Evolutionary conservation across 2,797 vertebrate species (phyloP).

Genomic region (Nannoperca obscura): DNA sequence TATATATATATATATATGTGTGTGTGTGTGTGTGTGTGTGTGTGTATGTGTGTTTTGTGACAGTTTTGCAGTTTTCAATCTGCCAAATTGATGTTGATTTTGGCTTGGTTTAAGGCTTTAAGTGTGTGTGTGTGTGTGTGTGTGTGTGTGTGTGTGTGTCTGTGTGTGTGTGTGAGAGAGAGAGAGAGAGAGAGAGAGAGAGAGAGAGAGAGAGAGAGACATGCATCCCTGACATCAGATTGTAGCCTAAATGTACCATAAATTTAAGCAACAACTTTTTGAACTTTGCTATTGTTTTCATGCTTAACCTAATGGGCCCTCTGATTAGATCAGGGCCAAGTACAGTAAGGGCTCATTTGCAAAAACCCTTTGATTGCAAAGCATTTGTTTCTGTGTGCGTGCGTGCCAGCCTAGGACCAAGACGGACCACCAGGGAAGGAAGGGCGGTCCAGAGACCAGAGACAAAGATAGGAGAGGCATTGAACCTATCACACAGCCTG

Average conservation of each 20-base stretch:
- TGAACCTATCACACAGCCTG: constrained; percentile 52
- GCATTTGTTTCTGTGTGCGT: constrained; percentile 21
- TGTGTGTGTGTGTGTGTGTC: neutral
- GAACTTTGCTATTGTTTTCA: constrained; percentile 48
- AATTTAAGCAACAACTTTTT: constrained; percentile 44
- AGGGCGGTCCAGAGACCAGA: constrained; percentile 40
- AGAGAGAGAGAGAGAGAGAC: neutral
- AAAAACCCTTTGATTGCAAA: constrained; percentile 17
- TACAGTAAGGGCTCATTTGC: constrained; percentile 46
- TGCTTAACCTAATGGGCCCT: constrained; percentile 19
- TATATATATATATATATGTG: constrained; percentile 2
- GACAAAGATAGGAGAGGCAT: constrained; percentile 51
- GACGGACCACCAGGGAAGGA: constrained; percentile 69
- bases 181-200: neutral
- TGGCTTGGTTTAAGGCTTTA: constrained; percentile 21
- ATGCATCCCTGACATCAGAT: constrained; percentile 49
- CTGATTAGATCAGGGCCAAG: constrained; percentile 37
- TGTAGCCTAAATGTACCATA: constrained; percentile 35
- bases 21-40: constrained; percentile 25
- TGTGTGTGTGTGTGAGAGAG: neutral
- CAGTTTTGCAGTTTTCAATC: constrained; percentile 48
- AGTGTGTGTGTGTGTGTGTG: constrained; percentile 1
- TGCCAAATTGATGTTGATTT: constrained; percentile 56
- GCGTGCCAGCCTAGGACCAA: constrained; percentile 31
- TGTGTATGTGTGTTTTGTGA: constrained; percentile 46